A percentile compares a stretch with the other conserved stretches of the same genome.
Conservation (phyloP, 92 coral and sea anemone genomes). For the Umimayanthus kanabou region DNA sequence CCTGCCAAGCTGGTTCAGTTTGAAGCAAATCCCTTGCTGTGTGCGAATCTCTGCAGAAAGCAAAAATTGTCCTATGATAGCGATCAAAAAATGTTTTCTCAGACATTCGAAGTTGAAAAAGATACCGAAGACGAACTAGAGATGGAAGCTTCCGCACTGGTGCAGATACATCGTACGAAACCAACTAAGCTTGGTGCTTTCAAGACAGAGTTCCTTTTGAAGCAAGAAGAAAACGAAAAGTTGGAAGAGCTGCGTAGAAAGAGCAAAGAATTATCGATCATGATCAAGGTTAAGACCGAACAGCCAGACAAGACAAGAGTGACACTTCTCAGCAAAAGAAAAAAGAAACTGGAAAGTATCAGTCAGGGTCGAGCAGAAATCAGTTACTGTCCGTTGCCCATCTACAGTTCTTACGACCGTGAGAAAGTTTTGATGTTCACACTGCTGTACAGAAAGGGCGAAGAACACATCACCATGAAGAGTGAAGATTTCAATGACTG, state of each 20-base stretch:
- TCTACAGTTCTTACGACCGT: too few relatives aligned
- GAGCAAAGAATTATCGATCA: neutral
- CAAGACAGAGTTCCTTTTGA: neutral
- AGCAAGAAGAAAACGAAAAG: neutral
- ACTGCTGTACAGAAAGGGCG: too few relatives aligned
- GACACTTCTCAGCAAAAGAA: neutral
- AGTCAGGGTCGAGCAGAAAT: neutral
- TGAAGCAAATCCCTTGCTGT: neutral
- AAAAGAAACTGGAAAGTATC: neutral
- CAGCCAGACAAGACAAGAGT: neutral
- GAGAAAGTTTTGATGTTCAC: too few relatives aligned
- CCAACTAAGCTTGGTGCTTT: neutral
- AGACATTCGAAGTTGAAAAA: neutral
- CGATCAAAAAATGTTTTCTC: neutral
- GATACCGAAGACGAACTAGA: neutral
- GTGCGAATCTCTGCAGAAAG: too few relatives aligned
- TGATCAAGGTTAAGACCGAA: neutral
- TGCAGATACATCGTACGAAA: neutral
- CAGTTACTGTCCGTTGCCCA: neutral
- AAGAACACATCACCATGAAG: too few relatives aligned
- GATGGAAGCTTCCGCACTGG: neutral
- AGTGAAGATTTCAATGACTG: too few relatives aligned
- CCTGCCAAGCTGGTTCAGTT: conserved; percentile 9
- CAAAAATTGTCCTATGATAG: neutral
- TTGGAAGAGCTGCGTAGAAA: neutral